These are phyloP conservation scores for Malurus melanocephalus DNA, from an alignment of 2,113 vertebrate species.

Conservation along the genomic window DNA sequence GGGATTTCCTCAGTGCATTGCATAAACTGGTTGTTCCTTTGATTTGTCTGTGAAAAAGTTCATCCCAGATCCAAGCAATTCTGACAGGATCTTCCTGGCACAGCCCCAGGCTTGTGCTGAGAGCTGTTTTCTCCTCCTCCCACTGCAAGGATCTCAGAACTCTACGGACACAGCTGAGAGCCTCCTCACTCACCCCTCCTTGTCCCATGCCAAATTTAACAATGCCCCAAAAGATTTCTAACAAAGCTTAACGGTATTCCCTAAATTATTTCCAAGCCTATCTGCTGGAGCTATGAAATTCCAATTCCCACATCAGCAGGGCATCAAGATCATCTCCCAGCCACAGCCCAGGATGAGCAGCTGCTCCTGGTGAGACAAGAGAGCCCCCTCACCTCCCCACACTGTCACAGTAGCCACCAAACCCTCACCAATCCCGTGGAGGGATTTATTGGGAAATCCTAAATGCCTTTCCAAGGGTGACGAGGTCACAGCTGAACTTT, in stretches of 20 bases:
- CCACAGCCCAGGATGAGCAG: background rate
- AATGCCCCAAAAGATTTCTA: rapidly evolving
- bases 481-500: background rate
- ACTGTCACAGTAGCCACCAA: background rate
- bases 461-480: background rate
- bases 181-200: background rate
- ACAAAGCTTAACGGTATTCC: background rate
- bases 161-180: background rate
- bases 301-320: rapidly evolving
- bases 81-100: background rate
- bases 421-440: background rate
- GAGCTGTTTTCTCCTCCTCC: background rate
- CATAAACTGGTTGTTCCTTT: background rate
- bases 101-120: background rate
- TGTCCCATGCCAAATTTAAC: background rate
- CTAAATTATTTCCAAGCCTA: rapidly evolving
- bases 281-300: background rate
- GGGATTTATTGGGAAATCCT: background rate
- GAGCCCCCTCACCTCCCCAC: background rate
- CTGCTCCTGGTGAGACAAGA: background rate
- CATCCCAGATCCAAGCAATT: background rate
- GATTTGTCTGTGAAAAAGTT: background rate
- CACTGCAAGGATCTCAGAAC: background rate
- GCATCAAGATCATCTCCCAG: background rate
- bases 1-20: background rate